Conservation (phyloP, 2,113 vertebrate genomes). For the Phaethornis superciliosus region DNA sequence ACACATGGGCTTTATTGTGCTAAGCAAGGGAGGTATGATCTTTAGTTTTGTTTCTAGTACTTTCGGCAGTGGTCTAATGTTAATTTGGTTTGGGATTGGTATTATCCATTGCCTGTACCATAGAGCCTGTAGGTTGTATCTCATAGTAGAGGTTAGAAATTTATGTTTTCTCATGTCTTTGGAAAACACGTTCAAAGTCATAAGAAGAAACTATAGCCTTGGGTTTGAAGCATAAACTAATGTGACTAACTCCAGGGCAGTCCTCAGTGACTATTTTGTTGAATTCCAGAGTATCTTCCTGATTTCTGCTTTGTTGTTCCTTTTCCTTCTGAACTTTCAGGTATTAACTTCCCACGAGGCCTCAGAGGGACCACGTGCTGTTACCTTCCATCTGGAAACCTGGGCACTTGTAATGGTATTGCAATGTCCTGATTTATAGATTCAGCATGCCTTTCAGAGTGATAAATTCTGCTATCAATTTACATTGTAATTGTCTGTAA, state of each 20-base stretch:
- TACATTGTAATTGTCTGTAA: background rate
- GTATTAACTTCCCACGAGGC: accelerated
- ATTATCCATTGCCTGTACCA: background rate
- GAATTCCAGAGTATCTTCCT: background rate
- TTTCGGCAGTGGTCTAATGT: background rate
- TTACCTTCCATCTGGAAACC: background rate
- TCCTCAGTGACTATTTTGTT: background rate
- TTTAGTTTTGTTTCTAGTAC: background rate
- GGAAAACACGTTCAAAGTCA: background rate
- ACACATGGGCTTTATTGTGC: too few species aligned
- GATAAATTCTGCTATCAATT: background rate
- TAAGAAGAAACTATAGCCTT: background rate
- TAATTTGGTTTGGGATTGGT: background rate
- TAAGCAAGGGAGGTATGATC: background rate
- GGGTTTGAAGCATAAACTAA: background rate
- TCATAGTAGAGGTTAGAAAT: background rate
- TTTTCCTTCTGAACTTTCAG: background rate
- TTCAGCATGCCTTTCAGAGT: background rate
- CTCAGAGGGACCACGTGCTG: accelerated
- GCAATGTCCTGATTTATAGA: background rate
- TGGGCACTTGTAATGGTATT: too few species aligned
- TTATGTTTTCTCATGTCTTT: accelerated
- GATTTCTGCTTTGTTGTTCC: background rate
- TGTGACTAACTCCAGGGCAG: background rate
- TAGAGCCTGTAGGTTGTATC: background rate